Conservation (phyloP, 2,888 invertebrate genomes). For the Junonia oenone region DNA sequence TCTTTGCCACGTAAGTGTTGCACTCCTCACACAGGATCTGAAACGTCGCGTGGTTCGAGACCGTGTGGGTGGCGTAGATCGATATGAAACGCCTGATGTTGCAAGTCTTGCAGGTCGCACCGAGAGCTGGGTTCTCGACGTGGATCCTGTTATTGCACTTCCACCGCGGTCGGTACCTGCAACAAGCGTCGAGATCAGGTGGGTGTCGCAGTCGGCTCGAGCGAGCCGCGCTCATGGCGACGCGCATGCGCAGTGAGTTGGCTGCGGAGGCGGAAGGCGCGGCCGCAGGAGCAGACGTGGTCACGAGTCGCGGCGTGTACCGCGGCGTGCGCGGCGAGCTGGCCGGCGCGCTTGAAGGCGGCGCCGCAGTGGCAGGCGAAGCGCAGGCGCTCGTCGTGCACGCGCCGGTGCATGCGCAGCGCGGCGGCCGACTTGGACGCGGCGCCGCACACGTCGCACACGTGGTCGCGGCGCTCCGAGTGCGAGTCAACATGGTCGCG, state of each 20-base stretch:
- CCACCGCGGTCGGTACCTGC: conserved; percentile 10
- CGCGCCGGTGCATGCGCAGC: conserved; percentile 65
- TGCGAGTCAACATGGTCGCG: conserved; percentile 75
- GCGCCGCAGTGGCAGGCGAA: conserved; percentile 69
- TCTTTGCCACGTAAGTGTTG: conserved; percentile 48
- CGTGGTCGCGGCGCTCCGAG: conserved; percentile 56
- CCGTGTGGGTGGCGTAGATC: conserved; percentile 3
- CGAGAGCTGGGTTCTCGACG: background rate
- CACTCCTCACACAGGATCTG: conserved; percentile 67
- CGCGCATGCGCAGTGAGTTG: conserved; percentile 45
- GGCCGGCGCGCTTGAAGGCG: conserved; percentile 72
- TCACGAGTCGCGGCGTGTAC: conserved; percentile 79
- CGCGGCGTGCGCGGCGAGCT: conserved; percentile 73
- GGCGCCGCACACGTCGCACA: conserved; percentile 77
- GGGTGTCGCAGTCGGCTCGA: conserved; percentile 70
- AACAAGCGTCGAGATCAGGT: conserved; percentile 45
- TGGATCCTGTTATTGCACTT: no score
- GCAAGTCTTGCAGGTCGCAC: conserved; percentile 42
- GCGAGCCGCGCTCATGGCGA: conserved; percentile 41
- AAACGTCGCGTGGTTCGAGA: conserved; percentile 27
- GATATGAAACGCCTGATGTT: conserved; percentile 15
- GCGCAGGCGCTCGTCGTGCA: conserved; percentile 54
- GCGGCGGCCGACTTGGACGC: conserved; percentile 74
- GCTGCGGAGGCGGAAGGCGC: conserved; percentile 64
- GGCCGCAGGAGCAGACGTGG: conserved; percentile 73